A percentile compares a stretch with the other conserved stretches of the same genome.
phyloP scores from a whole-genome alignment of 2,797 vertebrate genomes.

The Halcyon badia region DNA sequence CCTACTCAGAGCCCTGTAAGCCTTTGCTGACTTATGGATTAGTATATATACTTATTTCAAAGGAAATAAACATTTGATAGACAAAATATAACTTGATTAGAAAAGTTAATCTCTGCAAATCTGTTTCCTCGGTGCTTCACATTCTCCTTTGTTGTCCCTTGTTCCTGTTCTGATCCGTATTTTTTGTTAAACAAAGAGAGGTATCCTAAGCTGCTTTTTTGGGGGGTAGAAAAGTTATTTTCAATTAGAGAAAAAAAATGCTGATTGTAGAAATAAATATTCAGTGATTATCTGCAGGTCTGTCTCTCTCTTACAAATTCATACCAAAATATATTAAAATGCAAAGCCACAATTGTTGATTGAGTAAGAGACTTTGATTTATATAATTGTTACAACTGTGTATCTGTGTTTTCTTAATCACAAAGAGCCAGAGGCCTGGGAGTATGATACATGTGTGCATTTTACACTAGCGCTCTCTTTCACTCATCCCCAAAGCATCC shows the following conservation, averaged over 20 bases:
- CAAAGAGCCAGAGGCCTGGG: neutral
- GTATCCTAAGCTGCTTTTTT: neutral
- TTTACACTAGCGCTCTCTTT: neutral
- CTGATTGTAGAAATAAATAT: neutral
- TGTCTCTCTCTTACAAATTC: neutral
- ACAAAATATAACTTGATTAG: neutral
- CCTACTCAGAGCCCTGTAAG: neutral
- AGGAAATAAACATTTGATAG: neutral
- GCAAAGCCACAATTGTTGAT: neutral
- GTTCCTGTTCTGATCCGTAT: neutral
- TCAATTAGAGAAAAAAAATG: neutral
- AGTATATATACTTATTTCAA: neutral
- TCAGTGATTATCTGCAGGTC: neutral
- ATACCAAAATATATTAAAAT: neutral
- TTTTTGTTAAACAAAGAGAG: neutral
- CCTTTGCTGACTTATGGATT: fast-evolving
- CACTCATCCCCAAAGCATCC: neutral
- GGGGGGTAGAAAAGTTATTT: neutral
- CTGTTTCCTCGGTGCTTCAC: neutral
- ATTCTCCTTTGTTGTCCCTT: neutral
- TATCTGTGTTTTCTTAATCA: neutral
- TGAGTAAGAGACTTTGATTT: neutral
- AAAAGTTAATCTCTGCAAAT: neutral
- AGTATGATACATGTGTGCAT: neutral
- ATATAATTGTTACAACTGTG: neutral